Evolutionary conservation across 2,797 vertebrate genomes (phyloP).

Genomic region (Ceryle rudis): DNA sequence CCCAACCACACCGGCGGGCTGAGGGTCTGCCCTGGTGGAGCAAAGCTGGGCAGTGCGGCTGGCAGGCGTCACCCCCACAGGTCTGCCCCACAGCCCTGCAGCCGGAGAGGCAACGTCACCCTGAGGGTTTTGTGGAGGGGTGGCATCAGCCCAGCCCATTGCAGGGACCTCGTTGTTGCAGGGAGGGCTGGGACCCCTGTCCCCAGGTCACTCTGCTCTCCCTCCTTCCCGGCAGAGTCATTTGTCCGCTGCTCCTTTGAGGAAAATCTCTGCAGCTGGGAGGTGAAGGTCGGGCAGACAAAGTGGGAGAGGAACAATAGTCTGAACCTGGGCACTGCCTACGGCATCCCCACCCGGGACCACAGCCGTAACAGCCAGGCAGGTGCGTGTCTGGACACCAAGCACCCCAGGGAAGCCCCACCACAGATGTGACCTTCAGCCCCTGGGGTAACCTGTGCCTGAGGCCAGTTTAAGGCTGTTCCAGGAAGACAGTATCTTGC

Average conservation of each 20-base stretch:
- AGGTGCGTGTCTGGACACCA: conserved; percentile 65
- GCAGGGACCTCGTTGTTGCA: too few species aligned
- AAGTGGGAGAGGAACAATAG: conserved; percentile 3
- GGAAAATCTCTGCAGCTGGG: conserved; percentile 70
- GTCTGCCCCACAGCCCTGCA: neutral
- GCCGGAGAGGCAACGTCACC: neutral
- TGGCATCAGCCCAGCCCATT: neutral
- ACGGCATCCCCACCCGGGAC: conserved; percentile 83
- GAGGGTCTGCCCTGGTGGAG: neutral
- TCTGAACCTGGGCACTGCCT: neutral
- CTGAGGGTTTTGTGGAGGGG: neutral
- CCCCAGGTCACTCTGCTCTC: neutral
- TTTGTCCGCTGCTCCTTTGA: conserved; percentile 85
- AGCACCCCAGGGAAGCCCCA: fast-evolving
- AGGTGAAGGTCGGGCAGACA: neutral
- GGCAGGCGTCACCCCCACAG: neutral
- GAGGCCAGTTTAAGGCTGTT: neutral
- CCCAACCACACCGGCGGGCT: fast-evolving
- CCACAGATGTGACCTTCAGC: fast-evolving
- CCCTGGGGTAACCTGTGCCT: fast-evolving
- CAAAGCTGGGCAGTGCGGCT: neutral
- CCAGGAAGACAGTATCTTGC: fast-evolving
- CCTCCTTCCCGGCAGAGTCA: neutral
- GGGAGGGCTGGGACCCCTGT: neutral
- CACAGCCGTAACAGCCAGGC: conserved; percentile 84